Conservation (phyloP, 2,113 vertebrate species). For the Ellobius talpinus region DNA sequence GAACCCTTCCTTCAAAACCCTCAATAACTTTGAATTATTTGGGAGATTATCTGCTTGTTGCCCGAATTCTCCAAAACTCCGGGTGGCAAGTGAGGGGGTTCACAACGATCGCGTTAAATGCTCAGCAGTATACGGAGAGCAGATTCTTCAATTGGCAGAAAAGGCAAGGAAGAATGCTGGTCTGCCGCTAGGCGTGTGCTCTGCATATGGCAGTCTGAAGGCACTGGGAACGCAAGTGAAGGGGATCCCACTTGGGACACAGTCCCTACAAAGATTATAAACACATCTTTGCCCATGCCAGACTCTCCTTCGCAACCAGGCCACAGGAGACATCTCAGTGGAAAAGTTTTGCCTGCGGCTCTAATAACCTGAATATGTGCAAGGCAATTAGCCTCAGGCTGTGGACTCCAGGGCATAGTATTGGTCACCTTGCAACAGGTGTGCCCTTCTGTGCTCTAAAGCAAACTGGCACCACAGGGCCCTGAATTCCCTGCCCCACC, state of each 20-base stretch:
- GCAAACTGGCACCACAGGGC: neutral
- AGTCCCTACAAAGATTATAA: conserved; percentile 64
- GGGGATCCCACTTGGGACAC: conserved; percentile 6
- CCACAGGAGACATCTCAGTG: conserved; percentile 62
- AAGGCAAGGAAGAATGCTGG: neutral
- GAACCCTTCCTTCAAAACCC: neutral
- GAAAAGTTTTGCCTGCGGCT: conserved; percentile 62
- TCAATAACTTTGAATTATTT: neutral
- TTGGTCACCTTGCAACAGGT: conserved; percentile 44
- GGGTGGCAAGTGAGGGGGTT: neutral
- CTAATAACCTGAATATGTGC: conserved; percentile 29
- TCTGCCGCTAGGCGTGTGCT: neutral
- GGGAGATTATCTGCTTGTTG: neutral
- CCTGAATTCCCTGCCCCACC: too few relatives aligned
- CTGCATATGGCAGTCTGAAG: neutral
- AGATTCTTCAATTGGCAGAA: conserved; percentile 24
- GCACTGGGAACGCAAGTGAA: neutral
- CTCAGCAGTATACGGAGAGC: neutral
- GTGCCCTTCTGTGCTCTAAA: neutral
- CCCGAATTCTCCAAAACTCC: conserved; percentile 51
- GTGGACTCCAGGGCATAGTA: conserved; percentile 16
- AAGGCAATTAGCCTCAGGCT: conserved; percentile 55
- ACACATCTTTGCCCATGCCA: conserved; percentile 59
- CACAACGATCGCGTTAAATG: neutral
- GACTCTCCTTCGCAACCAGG: conserved; percentile 66